Base-by-base conservation (phyloP, 2,888 invertebrate genomes). In the Ctenicera cuprea region DNA sequence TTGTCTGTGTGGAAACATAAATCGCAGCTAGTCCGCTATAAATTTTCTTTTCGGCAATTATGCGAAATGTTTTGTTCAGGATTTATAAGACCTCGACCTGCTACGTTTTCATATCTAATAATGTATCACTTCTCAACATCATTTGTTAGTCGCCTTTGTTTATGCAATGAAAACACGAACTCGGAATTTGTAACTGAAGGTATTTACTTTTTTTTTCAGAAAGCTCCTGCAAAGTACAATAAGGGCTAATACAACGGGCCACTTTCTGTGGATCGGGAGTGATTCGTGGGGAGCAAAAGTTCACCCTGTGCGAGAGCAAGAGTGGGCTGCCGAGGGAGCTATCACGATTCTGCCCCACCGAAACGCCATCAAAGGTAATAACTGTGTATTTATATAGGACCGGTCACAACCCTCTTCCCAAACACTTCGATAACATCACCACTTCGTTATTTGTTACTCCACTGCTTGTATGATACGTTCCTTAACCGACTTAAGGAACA, bases 281-380 rank as follows among this genome's bases (percentile, higher is more conserved):
- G 93, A 93, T 85, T 92, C 92, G 0, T 93, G 93, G 93, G 93
- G 93, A 18, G 90, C 91, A 43, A 92, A 92, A 84, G 88, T 89
- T 61, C 88, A 91, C 81, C 91, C 92, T 0, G 91, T 92, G 0
- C 86, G 89, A 74, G 90, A 90, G 74, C 90, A 90, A 78, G 91
- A 91, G 83, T 88, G 86, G 80, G 88, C 89, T 0, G 91, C 90
- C 14, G 89, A 89, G 78, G 91, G 91, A 71, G 90, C 92, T 64
- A 91, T 92, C 76, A 92, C 92, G 8, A 90, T 92, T 76, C 86
- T 92, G 74, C 92, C 92, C 14, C 90, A 90, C 80, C 86, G 90
- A 66, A 89, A 88, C 64, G 86, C 88, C 20, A 86, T 91, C 50
- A 81, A 86, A 85, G 90, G 91, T 90, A 83, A 82, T 65, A 54